phyloP scores from a whole-genome alignment of 2,888 invertebrate genomes.

The Cerastoderma edule region DNA sequence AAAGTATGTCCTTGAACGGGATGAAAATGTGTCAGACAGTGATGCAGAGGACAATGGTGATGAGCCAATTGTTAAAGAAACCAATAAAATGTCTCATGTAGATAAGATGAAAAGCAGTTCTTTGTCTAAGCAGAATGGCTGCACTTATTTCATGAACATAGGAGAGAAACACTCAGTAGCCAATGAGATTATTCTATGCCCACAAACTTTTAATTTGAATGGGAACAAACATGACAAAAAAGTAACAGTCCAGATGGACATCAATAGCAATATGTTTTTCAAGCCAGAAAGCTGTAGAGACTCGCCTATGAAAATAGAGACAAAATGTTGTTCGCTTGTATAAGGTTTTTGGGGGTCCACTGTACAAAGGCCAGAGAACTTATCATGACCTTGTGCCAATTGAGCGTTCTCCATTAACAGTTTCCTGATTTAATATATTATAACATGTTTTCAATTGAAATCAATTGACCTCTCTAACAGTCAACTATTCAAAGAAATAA shows the following conservation, averaged over 20 bases:
- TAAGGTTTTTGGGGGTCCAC: too few species aligned
- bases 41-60: slow-evolving; percentile 62
- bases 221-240: slow-evolving; percentile 43
- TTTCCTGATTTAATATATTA: too few species aligned
- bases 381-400: too few species aligned
- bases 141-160: slow-evolving; percentile 65
- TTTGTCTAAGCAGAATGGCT: slow-evolving; percentile 52
- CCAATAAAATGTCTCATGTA: slow-evolving; percentile 38
- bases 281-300: slow-evolving; percentile 57
- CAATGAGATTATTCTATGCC: slow-evolving; percentile 54
- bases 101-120: slow-evolving; percentile 44
- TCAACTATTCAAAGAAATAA: too few species aligned
- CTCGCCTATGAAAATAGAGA: slow-evolving; percentile 66
- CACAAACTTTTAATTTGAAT: slow-evolving; percentile 59
- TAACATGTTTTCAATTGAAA: too few species aligned
- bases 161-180: slow-evolving; percentile 36
- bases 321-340: slow-evolving; percentile 79
- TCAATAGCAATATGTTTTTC: slow-evolving; percentile 69
- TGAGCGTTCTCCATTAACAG: too few species aligned
- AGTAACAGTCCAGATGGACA: slow-evolving; percentile 66
- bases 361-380: too few species aligned
- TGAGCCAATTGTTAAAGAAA: slow-evolving; percentile 39
- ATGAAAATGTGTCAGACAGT: slow-evolving; percentile 65
- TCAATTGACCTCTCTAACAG: too few species aligned
- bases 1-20: slow-evolving; percentile 72